phyloP scores from a whole-genome alignment of 2,888 invertebrate genomes.

The Morpho achilles region DNA sequence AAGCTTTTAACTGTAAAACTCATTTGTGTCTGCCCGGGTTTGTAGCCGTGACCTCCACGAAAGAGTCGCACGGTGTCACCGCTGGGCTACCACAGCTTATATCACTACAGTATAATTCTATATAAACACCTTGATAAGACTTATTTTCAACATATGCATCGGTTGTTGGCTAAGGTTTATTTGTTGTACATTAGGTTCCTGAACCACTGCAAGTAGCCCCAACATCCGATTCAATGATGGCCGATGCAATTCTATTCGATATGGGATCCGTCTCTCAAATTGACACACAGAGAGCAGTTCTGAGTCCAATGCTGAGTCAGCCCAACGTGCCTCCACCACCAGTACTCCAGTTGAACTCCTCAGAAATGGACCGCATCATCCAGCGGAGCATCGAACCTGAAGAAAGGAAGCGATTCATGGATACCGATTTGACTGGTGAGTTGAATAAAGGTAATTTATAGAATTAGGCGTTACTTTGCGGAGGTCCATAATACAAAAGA shows the following conservation, averaged over 20 bases:
- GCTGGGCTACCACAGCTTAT: no score
- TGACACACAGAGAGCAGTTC: background rate
- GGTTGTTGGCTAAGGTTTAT: background rate
- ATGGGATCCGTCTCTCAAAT: constrained; percentile 11
- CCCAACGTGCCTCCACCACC: constrained; percentile 38
- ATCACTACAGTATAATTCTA: no score
- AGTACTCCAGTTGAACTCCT: constrained; percentile 46
- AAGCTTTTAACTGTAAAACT: no score
- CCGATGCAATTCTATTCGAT: constrained; percentile 35
- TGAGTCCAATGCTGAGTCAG: constrained; percentile 35
- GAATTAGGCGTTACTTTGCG: no score
- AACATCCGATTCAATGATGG: constrained; percentile 27
- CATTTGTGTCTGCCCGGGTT: no score
- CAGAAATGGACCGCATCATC: constrained; percentile 47
- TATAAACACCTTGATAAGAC: no score
- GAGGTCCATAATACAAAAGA: no score
- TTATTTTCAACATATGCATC: no score
- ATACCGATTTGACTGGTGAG: constrained; percentile 34
- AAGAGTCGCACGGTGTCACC: no score
- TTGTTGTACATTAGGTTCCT: constrained; percentile 11
- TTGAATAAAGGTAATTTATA: background rate
- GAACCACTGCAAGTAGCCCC: constrained; percentile 10
- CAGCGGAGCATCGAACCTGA: constrained; percentile 34
- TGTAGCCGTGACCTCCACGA: no score
- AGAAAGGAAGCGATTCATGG: constrained; percentile 33